Percentiles rank a stretch among this genome's conserved stretches.
Evolutionary conservation across 1,140 invertebrate genomes (phyloP).

Genomic region (Delia radicum): DNA sequence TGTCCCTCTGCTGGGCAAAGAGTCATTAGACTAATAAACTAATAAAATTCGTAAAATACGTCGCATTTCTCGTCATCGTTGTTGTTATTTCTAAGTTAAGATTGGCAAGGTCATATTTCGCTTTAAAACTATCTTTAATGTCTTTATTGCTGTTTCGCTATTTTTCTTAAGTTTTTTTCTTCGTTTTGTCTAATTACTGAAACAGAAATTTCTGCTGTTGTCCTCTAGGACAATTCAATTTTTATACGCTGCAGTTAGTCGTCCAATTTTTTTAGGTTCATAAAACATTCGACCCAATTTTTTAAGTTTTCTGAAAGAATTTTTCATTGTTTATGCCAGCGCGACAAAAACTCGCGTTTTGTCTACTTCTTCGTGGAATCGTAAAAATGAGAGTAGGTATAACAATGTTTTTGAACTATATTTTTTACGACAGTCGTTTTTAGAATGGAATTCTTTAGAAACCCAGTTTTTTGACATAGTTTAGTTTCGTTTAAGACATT

Average conservation of each 20-base stretch:
- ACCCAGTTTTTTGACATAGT: slow-evolving; percentile 14
- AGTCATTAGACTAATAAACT: slow-evolving; percentile 29
- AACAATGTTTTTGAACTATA: slow-evolving; percentile 17
- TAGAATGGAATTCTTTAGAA: neutral
- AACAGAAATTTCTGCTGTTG: neutral
- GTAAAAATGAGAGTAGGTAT: slow-evolving; percentile 17
- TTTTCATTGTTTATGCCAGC: neutral
- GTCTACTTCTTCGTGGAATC: neutral
- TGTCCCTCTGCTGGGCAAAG: neutral
- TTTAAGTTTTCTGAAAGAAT: slow-evolving; percentile 14
- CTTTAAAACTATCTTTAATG: slow-evolving; percentile 6
- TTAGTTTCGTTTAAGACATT: slow-evolving; percentile 6
- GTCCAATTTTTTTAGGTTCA: slow-evolving; percentile 15
- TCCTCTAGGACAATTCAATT: neutral
- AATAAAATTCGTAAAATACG: slow-evolving; percentile 26
- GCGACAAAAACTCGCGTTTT: neutral
- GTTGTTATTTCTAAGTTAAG: slow-evolving; percentile 15
- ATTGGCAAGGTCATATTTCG: neutral
- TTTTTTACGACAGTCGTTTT: slow-evolving; percentile 10
- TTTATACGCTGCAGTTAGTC: slow-evolving; percentile 16
- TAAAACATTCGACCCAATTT: slow-evolving; percentile 23
- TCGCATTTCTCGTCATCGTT: slow-evolving; percentile 7
- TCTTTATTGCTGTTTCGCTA: slow-evolving; percentile 6
- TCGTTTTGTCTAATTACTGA: neutral
- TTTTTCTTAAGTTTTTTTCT: neutral